Evolutionary conservation across 2,113 vertebrate genomes (phyloP), one percentile per base, ranked within the genome.

Genomic region (Clarias gariepinus): DNA sequence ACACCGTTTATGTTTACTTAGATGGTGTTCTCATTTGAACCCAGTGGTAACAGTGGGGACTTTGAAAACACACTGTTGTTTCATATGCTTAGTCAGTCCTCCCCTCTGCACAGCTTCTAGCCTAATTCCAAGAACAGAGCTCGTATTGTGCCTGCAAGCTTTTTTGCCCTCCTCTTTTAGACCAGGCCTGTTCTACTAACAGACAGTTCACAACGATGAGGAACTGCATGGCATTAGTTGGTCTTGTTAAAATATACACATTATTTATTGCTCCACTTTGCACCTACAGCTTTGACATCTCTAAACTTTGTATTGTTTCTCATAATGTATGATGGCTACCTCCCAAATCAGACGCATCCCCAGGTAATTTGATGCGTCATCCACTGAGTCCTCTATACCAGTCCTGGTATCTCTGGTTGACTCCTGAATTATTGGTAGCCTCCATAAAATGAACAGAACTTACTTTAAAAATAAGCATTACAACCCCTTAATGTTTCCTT

Each of bases 111-210:
- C 89, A 76, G 81, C 81, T 87, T 77, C 81, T 86, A 79, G 85
- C 79, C 82, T 89, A 86, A 88, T 88, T 86, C 86, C 83, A 82
- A 86, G 87, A 90, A 90, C 90, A 89, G 86, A 85, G 80, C 77
- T 55, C 21, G 84, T 77, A 87, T 88, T 90, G 89, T 90, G 85
- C 88, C 69, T 41, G 66, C 30, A 85, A 87, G 83, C 80, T 36
- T 79, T 85, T 77, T 61, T 83, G 57, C 76, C 82, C 64, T 30
- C 81, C 82, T 63, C 81, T 87, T 78, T 86, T 71, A 64, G 86
- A 82, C 36, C 81, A 82, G 30, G 88, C 52, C 69, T 89, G 88
- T 86, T 86, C 41, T 88, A 68, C 76, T 64, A 82, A 55, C 66
- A 81, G 80, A 68, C 88, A 57, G 66, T 66, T 53, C 69, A 77